phyloP scores from a whole-genome alignment of 2,888 invertebrate species.

The Chromoteleia sp. region DNA sequence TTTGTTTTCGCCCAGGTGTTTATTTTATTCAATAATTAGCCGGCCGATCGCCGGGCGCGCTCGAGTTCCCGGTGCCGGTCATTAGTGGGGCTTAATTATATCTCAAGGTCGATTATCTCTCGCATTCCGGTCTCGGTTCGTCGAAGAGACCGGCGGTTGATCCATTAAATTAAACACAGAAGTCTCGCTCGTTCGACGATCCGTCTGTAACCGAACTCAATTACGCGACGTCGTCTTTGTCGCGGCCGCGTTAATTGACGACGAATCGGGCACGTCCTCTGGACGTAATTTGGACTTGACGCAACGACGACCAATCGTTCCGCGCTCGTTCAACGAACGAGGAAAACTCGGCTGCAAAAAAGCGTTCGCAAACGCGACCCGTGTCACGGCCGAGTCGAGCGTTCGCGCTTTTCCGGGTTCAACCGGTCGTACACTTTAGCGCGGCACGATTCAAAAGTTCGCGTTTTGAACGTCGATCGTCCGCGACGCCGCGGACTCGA shows the following conservation, averaged over 20 bases:
- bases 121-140: constrained; percentile 72
- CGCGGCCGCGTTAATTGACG: not conserved
- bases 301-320: constrained; percentile 21
- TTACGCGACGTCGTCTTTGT: constrained; percentile 27
- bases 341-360: constrained; percentile 33
- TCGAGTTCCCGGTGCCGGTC: constrained; percentile 69
- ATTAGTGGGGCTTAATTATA: constrained; percentile 81
- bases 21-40: constrained; percentile 79
- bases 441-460: constrained; percentile 74
- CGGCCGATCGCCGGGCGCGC: constrained; percentile 18
- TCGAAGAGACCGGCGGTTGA: constrained; percentile 42
- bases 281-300: too few species aligned
- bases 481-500: constrained; percentile 26
- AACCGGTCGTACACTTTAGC: constrained; percentile 72
- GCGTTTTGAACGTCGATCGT: constrained; percentile 74
- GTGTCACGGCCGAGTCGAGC: constrained; percentile 67
- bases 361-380: constrained; percentile 77
- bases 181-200: constrained; percentile 33
- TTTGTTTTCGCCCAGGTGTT: constrained; percentile 75
- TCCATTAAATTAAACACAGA: constrained; percentile 69
- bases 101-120: constrained; percentile 76
- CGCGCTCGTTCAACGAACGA: constrained; percentile 1
- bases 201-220: constrained; percentile 13
- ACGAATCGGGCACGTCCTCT: too few species aligned
- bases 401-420: constrained; percentile 76